These are phyloP conservation scores for Alentia gelatinosa DNA, from an alignment of 2,888 invertebrate species.

Conservation along the genomic window DNA sequence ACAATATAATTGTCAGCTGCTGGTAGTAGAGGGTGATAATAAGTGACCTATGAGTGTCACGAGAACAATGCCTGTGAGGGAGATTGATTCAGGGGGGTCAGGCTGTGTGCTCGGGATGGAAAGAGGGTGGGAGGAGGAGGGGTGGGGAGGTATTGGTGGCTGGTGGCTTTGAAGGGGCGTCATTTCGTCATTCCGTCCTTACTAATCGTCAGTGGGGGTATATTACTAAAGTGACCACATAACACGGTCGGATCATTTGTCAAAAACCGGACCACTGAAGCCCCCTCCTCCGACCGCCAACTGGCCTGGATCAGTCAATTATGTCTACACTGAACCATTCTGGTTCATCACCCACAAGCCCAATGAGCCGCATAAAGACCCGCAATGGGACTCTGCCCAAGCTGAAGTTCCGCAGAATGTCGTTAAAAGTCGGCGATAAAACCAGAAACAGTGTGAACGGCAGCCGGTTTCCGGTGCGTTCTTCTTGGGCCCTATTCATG, in stretches of 20 bases:
- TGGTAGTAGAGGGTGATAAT: background rate
- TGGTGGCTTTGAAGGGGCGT: background rate
- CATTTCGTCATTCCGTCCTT: background rate
- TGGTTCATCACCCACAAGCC: no score
- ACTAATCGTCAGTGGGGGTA: constrained; percentile 13
- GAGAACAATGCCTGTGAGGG: background rate
- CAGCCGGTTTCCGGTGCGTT: background rate
- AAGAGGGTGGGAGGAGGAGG: background rate
- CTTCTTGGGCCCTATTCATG: background rate
- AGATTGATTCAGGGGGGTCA: constrained; percentile 18
- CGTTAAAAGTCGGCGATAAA: background rate
- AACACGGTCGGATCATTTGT: constrained; percentile 15
- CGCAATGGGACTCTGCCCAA: no score
- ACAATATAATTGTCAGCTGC: background rate
- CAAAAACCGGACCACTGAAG: background rate
- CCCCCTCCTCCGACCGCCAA: background rate
- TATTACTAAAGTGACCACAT: constrained; percentile 18
- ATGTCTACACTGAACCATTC: background rate
- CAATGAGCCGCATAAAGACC: no score
- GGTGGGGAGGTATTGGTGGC: background rate
- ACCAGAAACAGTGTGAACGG: background rate
- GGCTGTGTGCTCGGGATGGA: background rate
- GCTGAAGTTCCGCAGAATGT: background rate
- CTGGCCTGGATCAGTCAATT: background rate
- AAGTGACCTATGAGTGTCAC: constrained; percentile 32